These are phyloP conservation scores for Megaustenia siamemsis DNA, from an alignment of 2,888 invertebrate genomes.

Conservation along the genomic window DNA sequence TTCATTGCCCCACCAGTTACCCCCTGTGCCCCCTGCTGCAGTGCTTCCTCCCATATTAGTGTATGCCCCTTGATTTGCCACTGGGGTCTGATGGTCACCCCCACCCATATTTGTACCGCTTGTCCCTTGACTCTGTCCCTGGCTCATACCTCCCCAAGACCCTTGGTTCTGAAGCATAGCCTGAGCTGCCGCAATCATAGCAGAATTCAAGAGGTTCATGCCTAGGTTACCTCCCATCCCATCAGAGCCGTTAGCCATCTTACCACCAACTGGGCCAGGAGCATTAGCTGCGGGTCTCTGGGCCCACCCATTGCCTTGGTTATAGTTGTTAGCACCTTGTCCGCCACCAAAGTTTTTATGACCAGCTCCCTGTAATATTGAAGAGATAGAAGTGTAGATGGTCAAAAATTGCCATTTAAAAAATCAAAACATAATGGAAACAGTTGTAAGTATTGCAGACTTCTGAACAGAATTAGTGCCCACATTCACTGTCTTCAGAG, in stretches of 20 bases:
- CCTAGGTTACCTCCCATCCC: constrained; percentile 63
- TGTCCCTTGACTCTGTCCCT: constrained; percentile 61
- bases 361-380: constrained; percentile 30
- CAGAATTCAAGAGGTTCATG: constrained; percentile 73
- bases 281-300: constrained; percentile 49
- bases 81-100: constrained; percentile 48
- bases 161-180: constrained; percentile 70
- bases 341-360: constrained; percentile 47
- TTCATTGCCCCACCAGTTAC: constrained; percentile 55
- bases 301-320: constrained; percentile 51
- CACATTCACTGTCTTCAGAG: too few relatives aligned
- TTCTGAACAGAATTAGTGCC: too few relatives aligned
- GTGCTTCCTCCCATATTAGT: constrained; percentile 48
- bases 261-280: constrained; percentile 53
- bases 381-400: too few relatives aligned
- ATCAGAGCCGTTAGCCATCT: constrained; percentile 53
- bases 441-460: too few relatives aligned
- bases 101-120: constrained; percentile 39
- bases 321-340: constrained; percentile 41
- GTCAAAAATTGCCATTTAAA: too few relatives aligned
- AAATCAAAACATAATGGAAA: too few relatives aligned
- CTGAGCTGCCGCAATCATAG: constrained; percentile 75
- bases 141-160: constrained; percentile 57
- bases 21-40: constrained; percentile 40
- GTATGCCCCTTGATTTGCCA: constrained; percentile 45